Base-by-base conservation (phyloP, 2,888 invertebrate genomes). In the Lagria hirta region DNA sequence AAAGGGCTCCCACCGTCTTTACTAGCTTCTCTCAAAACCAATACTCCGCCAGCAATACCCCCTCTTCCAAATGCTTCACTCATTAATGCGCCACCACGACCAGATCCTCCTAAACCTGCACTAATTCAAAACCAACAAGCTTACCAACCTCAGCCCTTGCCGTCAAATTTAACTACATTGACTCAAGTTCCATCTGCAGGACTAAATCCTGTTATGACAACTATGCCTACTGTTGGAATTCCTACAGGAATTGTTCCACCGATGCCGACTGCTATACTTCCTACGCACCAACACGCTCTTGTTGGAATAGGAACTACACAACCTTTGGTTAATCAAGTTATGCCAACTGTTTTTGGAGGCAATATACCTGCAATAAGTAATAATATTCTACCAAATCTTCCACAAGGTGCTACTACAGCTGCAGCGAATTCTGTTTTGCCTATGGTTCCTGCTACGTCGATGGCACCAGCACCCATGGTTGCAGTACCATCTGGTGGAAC, bases 1-100 rank as follows among this genome's bases (percentile, higher is more conserved):
- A 86, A 87, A 65, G 75, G 76, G 2, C 75, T 99, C 55, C 98
- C 98, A 8, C 84, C 86, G 2, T 77, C 82, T 4, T 64, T 91
- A 4, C 65, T 89, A 6, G 78, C 82, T 3, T 87, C 88, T 1
- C 68, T 88, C 4, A 80, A 79, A 62, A 70, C 71, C 49, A 71
- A 73, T 49, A 68, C 62, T 34, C 68, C 68, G 16, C 68, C 11
- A 70, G 73, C 50, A 3, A 57, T 59, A 21, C 58, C 58, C 3
- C 62, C 66, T 6, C 55, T 66, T 36, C 60, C 69, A 33, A 55
- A 71, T 57, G 52, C 67, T 23, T 52, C 62, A 34, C 48, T 61
- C 34, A 56, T 63, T 10, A 59, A 51, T 27, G 60, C 70, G 52
- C 74, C 71, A 48, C 64, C 54, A 35, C 58, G 61, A 13, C 73